Conservation (phyloP, 2,113 vertebrate species). For the Campylorhamphus procurvoides region DNA sequence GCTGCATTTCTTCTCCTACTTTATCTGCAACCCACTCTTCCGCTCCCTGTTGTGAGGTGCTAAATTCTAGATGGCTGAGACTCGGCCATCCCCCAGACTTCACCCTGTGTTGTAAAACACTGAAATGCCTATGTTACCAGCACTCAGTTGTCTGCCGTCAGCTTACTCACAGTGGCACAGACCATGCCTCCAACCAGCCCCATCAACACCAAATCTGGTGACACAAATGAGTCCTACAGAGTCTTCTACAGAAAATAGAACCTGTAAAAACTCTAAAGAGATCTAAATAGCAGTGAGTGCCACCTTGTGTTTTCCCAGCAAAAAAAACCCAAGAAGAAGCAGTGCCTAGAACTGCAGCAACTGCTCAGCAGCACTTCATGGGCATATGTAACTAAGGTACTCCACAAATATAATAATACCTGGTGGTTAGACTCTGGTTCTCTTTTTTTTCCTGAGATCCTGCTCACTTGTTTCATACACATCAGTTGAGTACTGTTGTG, state of each 20-base stretch:
- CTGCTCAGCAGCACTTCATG: background rate
- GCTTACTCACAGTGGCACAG: background rate
- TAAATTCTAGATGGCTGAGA: background rate
- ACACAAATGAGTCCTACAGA: background rate
- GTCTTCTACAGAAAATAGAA: background rate
- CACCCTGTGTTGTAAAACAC: background rate
- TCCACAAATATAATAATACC: background rate
- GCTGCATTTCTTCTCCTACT: background rate
- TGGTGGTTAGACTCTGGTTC: background rate
- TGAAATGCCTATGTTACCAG: rapidly evolving
- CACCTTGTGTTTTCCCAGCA: background rate
- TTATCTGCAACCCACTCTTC: background rate
- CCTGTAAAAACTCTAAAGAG: background rate
- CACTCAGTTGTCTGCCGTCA: background rate
- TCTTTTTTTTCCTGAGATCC: background rate
- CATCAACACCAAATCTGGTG: background rate
- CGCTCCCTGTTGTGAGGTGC: background rate
- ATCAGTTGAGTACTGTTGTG: background rate
- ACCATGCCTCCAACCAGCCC: background rate
- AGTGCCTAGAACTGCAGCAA: background rate
- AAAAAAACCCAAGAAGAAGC: background rate
- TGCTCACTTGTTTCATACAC: background rate
- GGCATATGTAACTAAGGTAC: background rate
- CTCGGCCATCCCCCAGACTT: background rate
- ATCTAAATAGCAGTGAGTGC: background rate